These are phyloP conservation scores for Apogon hyalosoma DNA, from an alignment of 2,797 vertebrate genomes.

Conservation along the genomic window DNA sequence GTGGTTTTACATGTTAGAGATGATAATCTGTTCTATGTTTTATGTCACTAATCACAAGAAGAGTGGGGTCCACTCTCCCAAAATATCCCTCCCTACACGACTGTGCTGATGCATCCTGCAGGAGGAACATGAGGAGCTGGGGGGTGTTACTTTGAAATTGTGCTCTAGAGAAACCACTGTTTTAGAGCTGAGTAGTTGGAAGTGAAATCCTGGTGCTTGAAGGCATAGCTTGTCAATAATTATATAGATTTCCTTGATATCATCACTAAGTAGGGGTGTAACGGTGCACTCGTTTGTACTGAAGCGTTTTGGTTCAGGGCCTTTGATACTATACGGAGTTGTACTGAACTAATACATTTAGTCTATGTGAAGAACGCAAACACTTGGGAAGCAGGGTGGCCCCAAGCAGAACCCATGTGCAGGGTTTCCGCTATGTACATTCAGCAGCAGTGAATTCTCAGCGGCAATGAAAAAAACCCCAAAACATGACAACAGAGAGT, in stretches of 20 bases:
- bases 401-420: no score
- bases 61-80: neutral
- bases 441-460: no score
- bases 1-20: neutral
- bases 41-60: neutral
- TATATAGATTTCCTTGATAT: conserved; percentile 21
- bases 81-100: neutral
- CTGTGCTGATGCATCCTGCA: neutral
- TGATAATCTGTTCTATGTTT: neutral
- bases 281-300: no score
- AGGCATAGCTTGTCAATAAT: conserved; percentile 34
- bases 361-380: no score
- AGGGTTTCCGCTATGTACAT: no score
- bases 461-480: no score
- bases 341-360: no score
- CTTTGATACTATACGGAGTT: no score
- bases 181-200: conserved; percentile 24
- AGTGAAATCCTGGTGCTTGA: conserved; percentile 8
- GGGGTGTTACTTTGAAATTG: conserved; percentile 4
- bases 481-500: no score
- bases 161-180: neutral
- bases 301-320: no score
- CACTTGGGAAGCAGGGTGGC: no score
- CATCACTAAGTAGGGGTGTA: conserved; percentile 11
- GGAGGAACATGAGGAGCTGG: neutral